These are phyloP conservation scores for Aptenodytes patagonicus DNA, from an alignment of 2,113 vertebrate genomes.

Conservation along the genomic window DNA sequence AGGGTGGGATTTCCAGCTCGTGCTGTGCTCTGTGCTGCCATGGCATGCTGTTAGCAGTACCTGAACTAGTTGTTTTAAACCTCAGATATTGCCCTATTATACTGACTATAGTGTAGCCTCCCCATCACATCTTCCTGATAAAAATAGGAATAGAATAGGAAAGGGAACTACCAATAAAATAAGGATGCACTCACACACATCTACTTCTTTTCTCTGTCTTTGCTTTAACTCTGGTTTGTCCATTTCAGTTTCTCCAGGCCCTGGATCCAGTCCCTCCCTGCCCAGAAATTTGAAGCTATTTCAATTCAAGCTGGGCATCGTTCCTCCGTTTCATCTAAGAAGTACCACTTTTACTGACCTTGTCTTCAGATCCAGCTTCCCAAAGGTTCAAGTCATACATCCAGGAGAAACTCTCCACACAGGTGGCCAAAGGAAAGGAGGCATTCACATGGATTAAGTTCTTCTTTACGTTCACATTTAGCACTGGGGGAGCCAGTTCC, in stretches of 20 bases:
- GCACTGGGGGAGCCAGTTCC: slow-evolving; percentile 44
- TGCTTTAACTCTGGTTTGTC: not conserved
- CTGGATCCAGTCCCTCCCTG: not conserved
- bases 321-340: not conserved
- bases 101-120: not conserved
- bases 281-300: not conserved
- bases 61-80: not conserved
- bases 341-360: not conserved
- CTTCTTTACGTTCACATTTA: not conserved
- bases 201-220: not conserved
- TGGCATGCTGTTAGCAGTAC: not conserved
- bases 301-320: not conserved
- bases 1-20: not conserved
- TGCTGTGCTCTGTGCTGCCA: not conserved
- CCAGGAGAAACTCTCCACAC: slow-evolving; percentile 7
- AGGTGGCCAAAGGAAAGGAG: slow-evolving; percentile 42
- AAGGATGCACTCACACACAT: not conserved
- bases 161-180: not conserved
- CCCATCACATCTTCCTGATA: not conserved
- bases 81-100: not conserved
- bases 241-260: not conserved
- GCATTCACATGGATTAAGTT: not conserved
- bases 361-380: slow-evolving; percentile 33
- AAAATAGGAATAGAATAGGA: not conserved
- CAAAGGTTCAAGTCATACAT: slow-evolving; percentile 42